Base-by-base conservation (phyloP, 2,113 vertebrate genomes). In the Pachypanchax playfairii region DNA sequence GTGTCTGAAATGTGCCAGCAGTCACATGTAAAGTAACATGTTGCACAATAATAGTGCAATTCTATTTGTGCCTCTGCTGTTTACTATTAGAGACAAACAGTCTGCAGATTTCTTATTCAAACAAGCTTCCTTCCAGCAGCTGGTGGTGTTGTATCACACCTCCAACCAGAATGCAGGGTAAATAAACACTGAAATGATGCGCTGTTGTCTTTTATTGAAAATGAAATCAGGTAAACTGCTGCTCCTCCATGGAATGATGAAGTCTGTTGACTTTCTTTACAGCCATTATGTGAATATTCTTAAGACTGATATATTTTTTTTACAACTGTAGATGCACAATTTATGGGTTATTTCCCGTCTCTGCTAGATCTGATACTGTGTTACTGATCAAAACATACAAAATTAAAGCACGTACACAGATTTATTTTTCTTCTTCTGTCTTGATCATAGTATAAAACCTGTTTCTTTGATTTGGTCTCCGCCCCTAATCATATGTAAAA, bases 401-500 rank as follows among this genome's bases (percentile, higher is more conserved):
- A 21, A 22, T 64, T 50, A 2, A 62, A 73, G 48, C 56, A 60
- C 52, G 25, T 6, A 36, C 33, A 56, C 24, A 21, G 33, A 56
- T 62, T 49, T 24, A 46, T 15, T 24, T 36, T 15, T 25, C 6
- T 59, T 58, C 54, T 66, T 21, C 38, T 46, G 33, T 33, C 63
- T 65, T 57, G 60, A 41, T 46, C 57, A 52, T 52, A 10, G 73
- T 43, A 44, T 68, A 58, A 75, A 70, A 73, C 60, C 31, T 59
- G 51, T 61, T 54, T 56, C 18, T 4, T 24, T 62, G 56, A 49
- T 65, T 62, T 66, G 21, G 58, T 33, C 24, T 65, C 35, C 43
- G 29, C 57, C 50, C 28, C 14, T 77, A 84, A 78, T 80, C 55
- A 70, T 48, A 75, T 79, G 42, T 57, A 71, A 84, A 84, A 82